Base-by-base conservation (phyloP, 2,113 vertebrate species). In the Falcunculus frontatus region DNA sequence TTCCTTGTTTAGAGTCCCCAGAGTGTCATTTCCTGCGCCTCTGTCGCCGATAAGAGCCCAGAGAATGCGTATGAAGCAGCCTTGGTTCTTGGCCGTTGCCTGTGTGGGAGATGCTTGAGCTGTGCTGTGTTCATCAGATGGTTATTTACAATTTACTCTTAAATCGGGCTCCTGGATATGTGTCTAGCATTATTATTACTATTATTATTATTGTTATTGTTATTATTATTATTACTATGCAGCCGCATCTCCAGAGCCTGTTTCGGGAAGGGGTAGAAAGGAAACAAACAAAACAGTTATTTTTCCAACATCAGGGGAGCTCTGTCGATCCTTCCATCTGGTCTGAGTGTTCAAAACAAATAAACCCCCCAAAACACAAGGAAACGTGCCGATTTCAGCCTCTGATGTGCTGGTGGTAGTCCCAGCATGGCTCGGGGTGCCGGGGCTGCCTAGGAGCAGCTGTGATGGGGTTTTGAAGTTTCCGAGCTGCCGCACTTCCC, bases 311-410 rank as follows among this genome's bases (percentile, higher is more conserved):
- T 42, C 53, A 33, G 3, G 25, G 39, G 19, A 49, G 27, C 27
- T 57, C 17, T 0, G 2, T n/a, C 59, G 18, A 20, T 84, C 46
- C 9, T 47, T 64, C 47, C 5, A 4, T 39, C 22, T 10, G 47
- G 7, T 10, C 35, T 3, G 7, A 60, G 60, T 6, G 41, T 37
- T 84, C 16, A 3, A 32, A 5, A 6, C 18, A 26, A 73, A 33
- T 11, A 10, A 84, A 62, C 19, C 2, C 10, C 29, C 10, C 1
- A 8, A 29, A 73, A 15, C 5, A 10, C 39, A 4, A 13, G 50
- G 19, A n/a, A 13, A 17, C 0, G 11, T 18, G 25, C 1, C 3
- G 8, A 5, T 78, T 78, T 39, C 30, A 7, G 56, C 4, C 26
- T 33, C 26, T 9, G 3, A 2, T 37, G 33, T 29, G 63, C 53